Percentiles rank a stretch among this genome's conserved stretches.
Evolutionary conservation across 2,888 invertebrate species (phyloP).

Genomic region (Pseudoips prasinana): DNA sequence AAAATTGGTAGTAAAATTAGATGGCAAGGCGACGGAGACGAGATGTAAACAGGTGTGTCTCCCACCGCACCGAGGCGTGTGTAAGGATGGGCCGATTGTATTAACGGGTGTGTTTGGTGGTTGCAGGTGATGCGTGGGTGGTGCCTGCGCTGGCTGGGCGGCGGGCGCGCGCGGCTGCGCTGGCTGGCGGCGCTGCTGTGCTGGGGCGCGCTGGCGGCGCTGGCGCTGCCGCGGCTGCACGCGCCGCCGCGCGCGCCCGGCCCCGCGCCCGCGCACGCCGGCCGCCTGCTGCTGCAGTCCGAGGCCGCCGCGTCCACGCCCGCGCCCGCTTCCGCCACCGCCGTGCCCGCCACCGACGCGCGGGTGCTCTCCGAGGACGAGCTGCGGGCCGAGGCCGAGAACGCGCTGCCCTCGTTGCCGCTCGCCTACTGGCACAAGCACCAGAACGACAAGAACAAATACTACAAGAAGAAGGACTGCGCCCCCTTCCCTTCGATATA

Average conservation of each 20-base stretch:
- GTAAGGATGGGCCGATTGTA: too few relatives aligned
- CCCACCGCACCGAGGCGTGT: too few relatives aligned
- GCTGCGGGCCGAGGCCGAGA: slow-evolving; percentile 89
- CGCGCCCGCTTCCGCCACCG: slow-evolving; percentile 27
- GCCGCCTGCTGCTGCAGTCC: slow-evolving; percentile 51
- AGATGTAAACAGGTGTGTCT: too few relatives aligned
- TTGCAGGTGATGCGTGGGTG: slow-evolving; percentile 70
- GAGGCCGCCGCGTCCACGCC: slow-evolving; percentile 43
- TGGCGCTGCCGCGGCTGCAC: slow-evolving; percentile 59
- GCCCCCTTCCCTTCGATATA: slow-evolving; percentile 94
- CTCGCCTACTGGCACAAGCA: slow-evolving; percentile 92
- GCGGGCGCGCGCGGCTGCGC: slow-evolving; percentile 58
- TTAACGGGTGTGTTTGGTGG: not conserved
- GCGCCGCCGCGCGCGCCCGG: slow-evolving; percentile 36
- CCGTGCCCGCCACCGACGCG: slow-evolving; percentile 49
- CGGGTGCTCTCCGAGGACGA: slow-evolving; percentile 85
- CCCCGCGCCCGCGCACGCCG: slow-evolving; percentile 38
- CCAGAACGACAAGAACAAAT: slow-evolving; percentile 88
- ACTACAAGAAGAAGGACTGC: slow-evolving; percentile 86
- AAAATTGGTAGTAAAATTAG: too few relatives aligned
- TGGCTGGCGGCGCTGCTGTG: slow-evolving; percentile 67
- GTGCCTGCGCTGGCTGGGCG: slow-evolving; percentile 48
- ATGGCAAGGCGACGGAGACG: too few relatives aligned
- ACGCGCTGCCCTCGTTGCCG: slow-evolving; percentile 91
- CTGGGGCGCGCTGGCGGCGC: slow-evolving; percentile 63